phyloP scores from a whole-genome alignment of 2,888 invertebrate species.

The Isoperla grammatica region DNA sequence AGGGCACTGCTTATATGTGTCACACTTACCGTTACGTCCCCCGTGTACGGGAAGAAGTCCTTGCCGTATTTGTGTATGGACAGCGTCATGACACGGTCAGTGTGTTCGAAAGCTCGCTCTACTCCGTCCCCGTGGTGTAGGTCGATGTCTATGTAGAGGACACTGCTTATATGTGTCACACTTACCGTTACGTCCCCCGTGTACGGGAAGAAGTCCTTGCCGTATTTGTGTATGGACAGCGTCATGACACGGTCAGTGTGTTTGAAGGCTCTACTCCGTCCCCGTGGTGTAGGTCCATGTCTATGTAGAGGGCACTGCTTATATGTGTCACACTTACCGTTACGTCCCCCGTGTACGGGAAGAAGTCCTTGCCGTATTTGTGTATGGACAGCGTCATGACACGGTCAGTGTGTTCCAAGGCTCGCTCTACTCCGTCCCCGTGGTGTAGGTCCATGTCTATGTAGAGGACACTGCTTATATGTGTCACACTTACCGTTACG shows the following conservation, averaged over 20 bases:
- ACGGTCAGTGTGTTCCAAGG: constrained; percentile 97
- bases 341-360: constrained; percentile 87
- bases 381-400: constrained; percentile 99
- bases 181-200: constrained; percentile 84
- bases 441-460: constrained; percentile 99
- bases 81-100: constrained; percentile 99
- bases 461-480: constrained; percentile 93
- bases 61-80: constrained; percentile 97
- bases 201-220: constrained; percentile 94
- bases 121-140: constrained; percentile 99
- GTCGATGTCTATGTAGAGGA: constrained; percentile 97
- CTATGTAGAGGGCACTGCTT: constrained; percentile 95
- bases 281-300: constrained; percentile 99
- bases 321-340: constrained; percentile 95
- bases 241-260: constrained; percentile 99
- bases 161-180: constrained; percentile 96
- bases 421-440: constrained; percentile 99
- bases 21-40: constrained; percentile 82
- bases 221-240: constrained; percentile 98
- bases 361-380: constrained; percentile 95
- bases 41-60: constrained; percentile 98
- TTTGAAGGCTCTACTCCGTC: constrained; percentile 99
- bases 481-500: constrained; percentile 89
- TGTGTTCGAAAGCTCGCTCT: constrained; percentile 98
- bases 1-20: constrained; percentile 96